A percentile compares a stretch with the other conserved stretches of the same genome.
phyloP scores from a whole-genome alignment of 2,797 vertebrate species.

The Hybognathus amarus region DNA sequence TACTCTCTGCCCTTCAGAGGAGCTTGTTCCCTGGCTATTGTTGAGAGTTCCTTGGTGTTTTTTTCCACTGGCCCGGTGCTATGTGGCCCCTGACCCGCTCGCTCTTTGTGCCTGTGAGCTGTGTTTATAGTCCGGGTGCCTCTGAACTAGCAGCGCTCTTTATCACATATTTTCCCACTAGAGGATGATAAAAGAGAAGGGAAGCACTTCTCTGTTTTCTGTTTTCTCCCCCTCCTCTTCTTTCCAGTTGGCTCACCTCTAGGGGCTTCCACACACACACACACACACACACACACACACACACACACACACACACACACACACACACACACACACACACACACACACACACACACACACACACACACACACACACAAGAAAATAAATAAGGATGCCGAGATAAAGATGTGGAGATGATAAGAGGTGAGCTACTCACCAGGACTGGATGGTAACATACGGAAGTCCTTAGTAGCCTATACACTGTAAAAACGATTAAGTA shows the following conservation, averaged over 20 bases:
- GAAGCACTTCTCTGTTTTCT: conserved; percentile 60
- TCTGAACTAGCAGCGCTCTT: conserved; percentile 66
- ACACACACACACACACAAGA: conserved; percentile 63
- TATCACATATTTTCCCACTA: conserved; percentile 70
- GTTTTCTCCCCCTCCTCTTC: conserved; percentile 46
- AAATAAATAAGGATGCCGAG: conserved; percentile 22
- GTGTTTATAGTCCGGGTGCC: conserved; percentile 67
- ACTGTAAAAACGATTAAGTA: too few species aligned
- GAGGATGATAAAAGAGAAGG: conserved; percentile 67
- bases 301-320: conserved; percentile 47
- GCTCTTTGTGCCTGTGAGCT: conserved; percentile 63
- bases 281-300: conserved; percentile 55
- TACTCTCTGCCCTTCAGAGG: conserved; percentile 43
- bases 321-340: conserved; percentile 53
- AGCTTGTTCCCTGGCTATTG: conserved; percentile 61
- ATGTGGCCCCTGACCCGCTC: conserved; percentile 65
- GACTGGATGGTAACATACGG: conserved; percentile 13
- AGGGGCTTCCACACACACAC: conserved; percentile 56
- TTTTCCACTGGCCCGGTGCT: conserved; percentile 60
- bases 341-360: too few species aligned
- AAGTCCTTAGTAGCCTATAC: conserved; percentile 24
- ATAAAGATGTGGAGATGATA: conserved; percentile 24
- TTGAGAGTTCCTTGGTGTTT: conserved; percentile 58
- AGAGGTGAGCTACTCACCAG: not conserved
- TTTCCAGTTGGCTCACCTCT: conserved; percentile 55